These are phyloP conservation scores for Athene noctua DNA, from an alignment of 2,113 vertebrate genomes.

Conservation along the genomic window DNA sequence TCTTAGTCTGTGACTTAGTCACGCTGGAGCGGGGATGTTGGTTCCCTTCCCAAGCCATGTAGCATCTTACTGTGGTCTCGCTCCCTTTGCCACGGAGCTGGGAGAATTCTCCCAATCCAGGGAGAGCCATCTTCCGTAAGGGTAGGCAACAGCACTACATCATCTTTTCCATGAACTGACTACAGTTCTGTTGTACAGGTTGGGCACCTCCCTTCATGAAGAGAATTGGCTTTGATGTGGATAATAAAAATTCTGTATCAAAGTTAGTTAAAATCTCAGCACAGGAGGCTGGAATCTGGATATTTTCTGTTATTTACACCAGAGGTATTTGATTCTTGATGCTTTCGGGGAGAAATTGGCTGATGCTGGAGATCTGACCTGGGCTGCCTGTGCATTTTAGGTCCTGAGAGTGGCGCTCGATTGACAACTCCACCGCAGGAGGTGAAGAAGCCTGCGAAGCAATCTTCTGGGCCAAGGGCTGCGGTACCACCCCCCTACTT, in stretches of 20 bases:
- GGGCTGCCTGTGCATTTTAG: background rate
- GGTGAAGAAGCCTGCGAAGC: background rate
- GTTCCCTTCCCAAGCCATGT: background rate
- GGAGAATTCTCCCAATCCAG: background rate
- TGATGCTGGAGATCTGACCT: background rate
- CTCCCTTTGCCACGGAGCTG: fast-evolving
- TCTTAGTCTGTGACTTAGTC: background rate
- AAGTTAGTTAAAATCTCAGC: background rate
- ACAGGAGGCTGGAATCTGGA: background rate
- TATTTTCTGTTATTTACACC: background rate
- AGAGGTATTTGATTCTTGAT: background rate
- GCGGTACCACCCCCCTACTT: fast-evolving
- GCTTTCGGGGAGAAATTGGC: background rate
- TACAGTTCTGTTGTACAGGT: background rate
- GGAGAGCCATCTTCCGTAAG: fast-evolving
- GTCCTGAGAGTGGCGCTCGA: fast-evolving
- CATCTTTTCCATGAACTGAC: background rate
- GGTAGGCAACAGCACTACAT: fast-evolving
- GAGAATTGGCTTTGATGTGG: background rate
- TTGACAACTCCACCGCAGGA: background rate
- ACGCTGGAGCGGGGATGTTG: background rate
- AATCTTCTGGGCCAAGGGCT: background rate
- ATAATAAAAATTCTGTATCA: background rate
- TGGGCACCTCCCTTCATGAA: background rate
- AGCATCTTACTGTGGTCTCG: background rate